Base-by-base conservation (phyloP, 2,797 vertebrate species). In the Bovichtus diacanthus region DNA sequence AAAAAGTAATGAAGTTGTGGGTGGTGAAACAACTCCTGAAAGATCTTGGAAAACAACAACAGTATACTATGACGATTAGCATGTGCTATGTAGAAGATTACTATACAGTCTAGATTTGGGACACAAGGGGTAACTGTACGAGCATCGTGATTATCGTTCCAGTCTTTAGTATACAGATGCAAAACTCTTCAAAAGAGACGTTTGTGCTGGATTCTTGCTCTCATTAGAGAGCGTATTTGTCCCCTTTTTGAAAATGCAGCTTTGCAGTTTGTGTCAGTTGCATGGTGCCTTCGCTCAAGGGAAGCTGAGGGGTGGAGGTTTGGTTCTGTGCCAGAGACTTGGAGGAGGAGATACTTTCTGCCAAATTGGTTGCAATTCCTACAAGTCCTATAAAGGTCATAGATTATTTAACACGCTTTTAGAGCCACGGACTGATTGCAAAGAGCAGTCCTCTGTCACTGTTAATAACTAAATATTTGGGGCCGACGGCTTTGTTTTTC, bases 371-470 rank as follows among this genome's bases (percentile, higher is more conserved):
- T 72, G 55, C 80, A 79, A 87, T 87, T 87, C 88, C 88, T 88
- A 5, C 78, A 29, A 82, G 82, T 68, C 76, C 79, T n/a, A 81
- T 90, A 90, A 92, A 92, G 92, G 89, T 91, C 88, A 88, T 83
- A 60, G 87, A 91, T 88, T 86, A 90, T 90, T 91, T 85, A 88
- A 80, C 49, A 62, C 1, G 60, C 67, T 69, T 86, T 85, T 80
- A 88, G 80, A 86, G 71, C 65, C 9, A 2, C 6, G 18, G 63
- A 70, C 65, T 74, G 88, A 84, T 73, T 76, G 78, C 67, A 71
- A n/a, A 71, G 71, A 80, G 49, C 60, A 54, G n/a, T 58, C 41
- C 38, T 43, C 44, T 56, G 80, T 81, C 75, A 49, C 58, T 10
- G 79, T 67, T 61, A 50, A 68, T 69, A 67, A 64, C 55, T 46